Evolutionary conservation across 2,113 vertebrate species (phyloP).

Genomic region (Psammodynastes pulverulentus): DNA sequence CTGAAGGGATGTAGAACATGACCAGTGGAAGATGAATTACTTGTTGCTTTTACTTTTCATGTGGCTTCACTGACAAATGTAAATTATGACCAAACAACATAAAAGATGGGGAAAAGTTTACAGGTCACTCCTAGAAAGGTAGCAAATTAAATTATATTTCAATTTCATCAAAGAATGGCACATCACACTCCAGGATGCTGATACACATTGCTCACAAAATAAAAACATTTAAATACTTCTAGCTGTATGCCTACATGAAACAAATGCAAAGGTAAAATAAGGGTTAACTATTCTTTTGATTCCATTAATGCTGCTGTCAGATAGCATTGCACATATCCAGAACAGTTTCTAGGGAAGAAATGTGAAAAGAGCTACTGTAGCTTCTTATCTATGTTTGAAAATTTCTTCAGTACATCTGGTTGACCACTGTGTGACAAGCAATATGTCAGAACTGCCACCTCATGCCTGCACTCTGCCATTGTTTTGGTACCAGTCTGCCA

Average conservation of each 20-base stretch:
- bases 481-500: background rate
- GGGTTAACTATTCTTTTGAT: background rate
- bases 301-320: background rate
- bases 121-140: background rate
- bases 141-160: constrained; percentile 10
- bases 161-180: background rate
- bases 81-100: background rate
- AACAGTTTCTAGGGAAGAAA: background rate
- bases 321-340: background rate
- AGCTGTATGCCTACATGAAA: background rate
- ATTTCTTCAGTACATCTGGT: background rate
- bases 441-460: background rate
- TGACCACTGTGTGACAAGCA: background rate
- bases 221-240: background rate
- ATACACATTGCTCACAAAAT: background rate
- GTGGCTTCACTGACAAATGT: background rate
- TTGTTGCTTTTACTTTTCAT: background rate
- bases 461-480: background rate
- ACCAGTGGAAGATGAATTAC: background rate
- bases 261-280: background rate
- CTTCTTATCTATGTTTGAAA: background rate
- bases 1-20: background rate
- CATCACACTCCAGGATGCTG: constrained; percentile 10
- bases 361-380: background rate
- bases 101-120: background rate